Conservation (phyloP, 2,113 vertebrate genomes). For the Hydrolagus affinis region DNA sequence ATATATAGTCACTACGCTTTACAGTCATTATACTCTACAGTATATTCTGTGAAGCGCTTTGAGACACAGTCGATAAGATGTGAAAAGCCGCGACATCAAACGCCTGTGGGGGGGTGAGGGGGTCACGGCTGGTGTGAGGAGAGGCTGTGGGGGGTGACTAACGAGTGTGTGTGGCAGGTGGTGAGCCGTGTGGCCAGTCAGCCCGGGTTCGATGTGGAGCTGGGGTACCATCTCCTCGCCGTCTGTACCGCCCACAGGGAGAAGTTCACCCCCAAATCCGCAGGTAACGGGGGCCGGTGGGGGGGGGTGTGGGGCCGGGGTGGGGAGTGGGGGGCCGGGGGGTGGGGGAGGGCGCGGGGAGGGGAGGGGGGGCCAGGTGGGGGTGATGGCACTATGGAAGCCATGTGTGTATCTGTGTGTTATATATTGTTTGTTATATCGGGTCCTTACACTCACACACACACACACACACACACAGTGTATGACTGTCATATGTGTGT, state of each 20-base stretch:
- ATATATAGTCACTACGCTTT: too few relatives aligned
- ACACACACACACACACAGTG: not conserved
- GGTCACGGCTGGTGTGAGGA: too few relatives aligned
- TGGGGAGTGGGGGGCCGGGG: not conserved
- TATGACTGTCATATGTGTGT: too few relatives aligned
- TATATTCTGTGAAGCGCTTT: too few relatives aligned
- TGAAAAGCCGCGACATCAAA: too few relatives aligned
- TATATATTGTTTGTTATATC: too few relatives aligned
- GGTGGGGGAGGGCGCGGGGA: not conserved
- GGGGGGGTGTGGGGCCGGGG: not conserved
- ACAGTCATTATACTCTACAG: too few relatives aligned
- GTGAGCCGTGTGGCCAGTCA: slow-evolving; percentile 24
- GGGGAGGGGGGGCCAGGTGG: not conserved
- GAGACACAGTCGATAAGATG: too few relatives aligned
- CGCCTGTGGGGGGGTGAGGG: too few relatives aligned
- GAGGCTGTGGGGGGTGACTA: too few relatives aligned
- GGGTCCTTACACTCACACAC: not conserved
- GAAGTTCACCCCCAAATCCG: slow-evolving; percentile 27
- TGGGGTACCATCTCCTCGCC: slow-evolving; percentile 28
- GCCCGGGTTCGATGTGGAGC: slow-evolving; percentile 32
- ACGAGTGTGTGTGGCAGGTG: not conserved
- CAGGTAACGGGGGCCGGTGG: not conserved
- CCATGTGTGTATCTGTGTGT: not conserved
- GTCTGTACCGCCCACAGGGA: slow-evolving; percentile 29
- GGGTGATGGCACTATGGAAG: too few relatives aligned